Conservation (phyloP, 2,888 invertebrate genomes). For the Idaea aversata region DNA sequence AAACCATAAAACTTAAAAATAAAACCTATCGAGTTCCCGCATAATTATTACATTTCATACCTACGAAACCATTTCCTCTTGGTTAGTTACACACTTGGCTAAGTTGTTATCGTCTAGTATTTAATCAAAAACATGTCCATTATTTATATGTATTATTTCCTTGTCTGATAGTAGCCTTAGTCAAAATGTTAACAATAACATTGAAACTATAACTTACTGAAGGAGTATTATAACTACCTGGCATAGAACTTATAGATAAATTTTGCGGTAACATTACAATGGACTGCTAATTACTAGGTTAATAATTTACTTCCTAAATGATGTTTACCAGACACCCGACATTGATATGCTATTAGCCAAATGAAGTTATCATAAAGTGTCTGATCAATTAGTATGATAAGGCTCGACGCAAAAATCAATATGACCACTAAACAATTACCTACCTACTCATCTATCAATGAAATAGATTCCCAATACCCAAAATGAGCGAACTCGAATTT, state of each 20-base stretch:
- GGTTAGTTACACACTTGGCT: background rate
- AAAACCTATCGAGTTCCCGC: no score
- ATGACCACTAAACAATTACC: background rate
- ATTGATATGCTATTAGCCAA: background rate
- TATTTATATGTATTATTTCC: background rate
- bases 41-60: background rate
- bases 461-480: background rate
- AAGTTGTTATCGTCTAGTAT: background rate
- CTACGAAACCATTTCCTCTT: background rate
- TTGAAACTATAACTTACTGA: background rate
- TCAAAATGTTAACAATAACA: background rate
- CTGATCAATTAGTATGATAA: background rate
- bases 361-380: background rate
- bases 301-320: conserved; percentile 3
- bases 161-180: background rate
- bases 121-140: background rate
- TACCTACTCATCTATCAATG: background rate
- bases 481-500: background rate
- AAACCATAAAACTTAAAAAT: no score
- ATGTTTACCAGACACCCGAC: background rate
- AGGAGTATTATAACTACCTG: background rate
- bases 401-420: background rate
- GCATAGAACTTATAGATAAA: background rate
- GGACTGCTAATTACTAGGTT: background rate
- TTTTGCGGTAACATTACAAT: background rate